Evolutionary conservation across 2,113 vertebrate species (phyloP).

Genomic region (Crocuta crocuta): DNA sequence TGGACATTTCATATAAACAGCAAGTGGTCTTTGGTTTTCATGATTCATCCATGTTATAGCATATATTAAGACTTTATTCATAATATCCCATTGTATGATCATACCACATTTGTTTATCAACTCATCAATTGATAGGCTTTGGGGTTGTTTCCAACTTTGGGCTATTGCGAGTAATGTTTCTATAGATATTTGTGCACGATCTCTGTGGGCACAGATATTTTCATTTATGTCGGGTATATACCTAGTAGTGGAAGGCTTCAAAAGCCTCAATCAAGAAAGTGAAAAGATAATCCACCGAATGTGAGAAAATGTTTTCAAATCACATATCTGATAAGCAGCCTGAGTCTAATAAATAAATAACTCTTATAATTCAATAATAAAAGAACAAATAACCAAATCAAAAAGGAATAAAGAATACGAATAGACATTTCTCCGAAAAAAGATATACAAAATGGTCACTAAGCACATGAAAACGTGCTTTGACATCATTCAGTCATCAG

Average conservation of each 20-base stretch:
- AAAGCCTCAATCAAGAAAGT: neutral
- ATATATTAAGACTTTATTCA: neutral
- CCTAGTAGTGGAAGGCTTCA: neutral
- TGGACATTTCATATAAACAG: neutral
- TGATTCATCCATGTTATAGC: neutral
- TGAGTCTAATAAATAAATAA: neutral
- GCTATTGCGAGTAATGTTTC: neutral
- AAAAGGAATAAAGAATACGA: neutral
- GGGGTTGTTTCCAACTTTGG: neutral
- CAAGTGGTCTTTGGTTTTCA: neutral
- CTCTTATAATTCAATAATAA: neutral
- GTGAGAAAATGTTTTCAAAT: neutral
- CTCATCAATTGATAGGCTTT: neutral
- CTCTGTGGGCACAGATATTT: neutral
- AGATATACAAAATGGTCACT: neutral
- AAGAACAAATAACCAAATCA: neutral
- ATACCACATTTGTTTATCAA: neutral
- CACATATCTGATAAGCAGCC: neutral
- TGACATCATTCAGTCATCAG: neutral
- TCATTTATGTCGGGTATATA: neutral
- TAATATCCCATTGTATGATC: neutral
- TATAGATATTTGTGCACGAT: neutral
- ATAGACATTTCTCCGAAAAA: neutral
- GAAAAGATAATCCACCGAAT: neutral
- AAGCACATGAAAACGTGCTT: neutral